Evolutionary conservation across 1,140 invertebrate species (phyloP), one percentile per base, ranked within the genome.

Genomic region (Charaxes varanes): DNA sequence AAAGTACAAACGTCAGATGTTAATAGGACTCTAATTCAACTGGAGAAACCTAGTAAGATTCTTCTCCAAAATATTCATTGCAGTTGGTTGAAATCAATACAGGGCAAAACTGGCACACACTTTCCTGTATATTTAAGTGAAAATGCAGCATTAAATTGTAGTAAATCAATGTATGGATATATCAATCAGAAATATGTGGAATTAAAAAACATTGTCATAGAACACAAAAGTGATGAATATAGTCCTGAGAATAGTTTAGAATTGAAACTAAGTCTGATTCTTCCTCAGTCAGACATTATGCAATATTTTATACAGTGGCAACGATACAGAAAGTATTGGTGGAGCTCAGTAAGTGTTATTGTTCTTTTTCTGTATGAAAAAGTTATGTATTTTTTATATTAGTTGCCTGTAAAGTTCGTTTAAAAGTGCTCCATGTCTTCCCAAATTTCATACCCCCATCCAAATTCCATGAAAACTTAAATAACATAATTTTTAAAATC

Each of bases 261-360:
- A 18, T 31, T 76, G 7, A 35, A 53, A 16, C 53, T 77, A 10
- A 52, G 54, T 28, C 23, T 79, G 12, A 34, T 60, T 7, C 33
- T 79, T 3, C 62, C 73, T 28, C 40, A 59, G 27, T 48, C 67
- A 22, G 72, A 86, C 55, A 53, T 79, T 8, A 85, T 79, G 62
- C 86, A 86, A 46, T 86, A 88, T 62, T 91, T 90, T 64, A 87
- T 90, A 56, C 87, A 90, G 34, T 89, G 90, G 74, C 92, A 93
- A 58, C 86, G 90, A 47, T 88, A 92, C 59, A 86, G 91, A 40
- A 92, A 91, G 68, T 88, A 91, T 43, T 94, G 92, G 92, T 94
- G 92, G 92, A 89, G 90, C 62, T 91, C 89, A 71, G 87, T 86
- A 85, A 87, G 52, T 59, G 55, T 38, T 49, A 38, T 1, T 27